Evolutionary conservation across 2,888 invertebrate genomes (phyloP), one percentile per base, ranked within the genome.

Genomic region (Temnothorax ravouxi): DNA sequence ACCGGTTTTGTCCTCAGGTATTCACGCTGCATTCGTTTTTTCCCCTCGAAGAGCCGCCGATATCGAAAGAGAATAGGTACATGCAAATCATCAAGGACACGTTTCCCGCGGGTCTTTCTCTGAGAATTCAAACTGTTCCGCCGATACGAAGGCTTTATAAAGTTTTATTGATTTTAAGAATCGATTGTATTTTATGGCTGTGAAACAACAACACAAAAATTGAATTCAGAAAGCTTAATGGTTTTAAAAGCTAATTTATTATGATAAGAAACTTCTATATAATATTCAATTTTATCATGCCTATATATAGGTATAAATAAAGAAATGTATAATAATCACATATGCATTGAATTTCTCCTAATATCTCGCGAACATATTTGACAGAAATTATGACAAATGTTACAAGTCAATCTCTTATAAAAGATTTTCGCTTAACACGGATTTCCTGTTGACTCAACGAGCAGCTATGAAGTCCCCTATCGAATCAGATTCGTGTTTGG

Each of bases 1-100:
- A 89, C 87, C 80, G 89, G 87, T 89, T 89, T 85, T 71, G 34
- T 85, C 29, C 76, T 72, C 79, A 82, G 89, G 86, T 89, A 86
- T 87, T 86, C 82, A 76, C 75, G 0, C 4, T 5, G 50, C 59
- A 56, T 80, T 25, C 84, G 67, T 77, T 69, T 41, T 77, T 38
- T 25, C 61, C 2, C 5, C 34, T 50, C 56, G 25, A 38, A 56
- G 21, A 41, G 18, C 15, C 8, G 13, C 18, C 2, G 8, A 59
- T 29, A 59, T 41, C 13, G 25, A 74, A 44, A 41, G n/a, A 69
- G 72, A 59, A 56, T 47, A 47, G 18, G 21, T 34, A 29, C 29
- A 77, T 76, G 41, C 62, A 77, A 62, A 61, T 50, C 50, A 41
- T n/a, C n/a, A 29, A 66, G 21, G 15, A 59, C 13, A 1, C 11